Conservation (phyloP, 2,797 vertebrate species). For the Chloroceryle amazona region DNA sequence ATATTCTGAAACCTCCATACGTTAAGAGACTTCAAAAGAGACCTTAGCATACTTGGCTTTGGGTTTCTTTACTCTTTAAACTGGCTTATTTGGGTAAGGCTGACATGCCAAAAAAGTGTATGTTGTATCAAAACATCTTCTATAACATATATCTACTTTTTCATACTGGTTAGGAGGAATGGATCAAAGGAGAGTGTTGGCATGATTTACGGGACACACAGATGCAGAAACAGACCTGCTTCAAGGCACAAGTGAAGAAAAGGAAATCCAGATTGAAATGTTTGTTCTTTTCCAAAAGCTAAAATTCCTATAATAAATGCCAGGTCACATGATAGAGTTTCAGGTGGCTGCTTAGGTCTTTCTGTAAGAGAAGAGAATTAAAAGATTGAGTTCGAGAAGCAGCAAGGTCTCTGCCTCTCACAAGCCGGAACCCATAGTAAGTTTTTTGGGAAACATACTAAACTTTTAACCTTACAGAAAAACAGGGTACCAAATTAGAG, state of each 20-base stretch:
- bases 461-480: background rate
- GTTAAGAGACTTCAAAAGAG: slow-evolving; percentile 48
- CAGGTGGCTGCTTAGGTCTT: slow-evolving; percentile 1
- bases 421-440: background rate
- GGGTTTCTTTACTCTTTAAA: slow-evolving; percentile 15
- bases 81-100: slow-evolving; percentile 29
- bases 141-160: background rate
- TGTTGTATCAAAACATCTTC: slow-evolving; percentile 44
- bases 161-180: slow-evolving; percentile 19
- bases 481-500: background rate
- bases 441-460: background rate
- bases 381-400: background rate
- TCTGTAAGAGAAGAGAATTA: background rate
- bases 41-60: background rate
- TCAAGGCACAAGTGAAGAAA: slow-evolving; percentile 30
- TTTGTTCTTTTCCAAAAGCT: slow-evolving; percentile 27
- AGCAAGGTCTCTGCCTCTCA: background rate
- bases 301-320: slow-evolving; percentile 30
- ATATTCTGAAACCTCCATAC: slow-evolving; percentile 20
- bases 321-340: background rate
- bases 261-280: slow-evolving; percentile 50
- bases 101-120: slow-evolving; percentile 29
- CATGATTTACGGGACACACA: slow-evolving; percentile 46
- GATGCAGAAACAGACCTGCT: slow-evolving; percentile 45
- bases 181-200: slow-evolving; percentile 24